Percentiles rank a stretch among this genome's conserved stretches.
Evolutionary conservation across 2,888 invertebrate species (phyloP).

Genomic region (Suillia variegata): DNA sequence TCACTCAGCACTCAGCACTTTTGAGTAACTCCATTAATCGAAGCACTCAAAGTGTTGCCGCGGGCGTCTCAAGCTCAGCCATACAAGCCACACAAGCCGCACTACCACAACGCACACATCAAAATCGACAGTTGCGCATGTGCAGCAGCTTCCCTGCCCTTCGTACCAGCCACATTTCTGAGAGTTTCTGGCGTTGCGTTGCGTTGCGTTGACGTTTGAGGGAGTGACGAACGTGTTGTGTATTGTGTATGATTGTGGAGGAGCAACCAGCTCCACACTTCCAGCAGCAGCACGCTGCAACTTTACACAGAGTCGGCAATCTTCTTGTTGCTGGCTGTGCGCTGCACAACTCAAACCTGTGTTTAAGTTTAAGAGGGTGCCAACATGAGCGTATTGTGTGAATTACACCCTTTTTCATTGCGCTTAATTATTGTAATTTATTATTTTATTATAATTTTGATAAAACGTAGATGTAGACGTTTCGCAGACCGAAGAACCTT

Average conservation of each 20-base stretch:
- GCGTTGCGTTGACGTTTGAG: constrained; percentile 32
- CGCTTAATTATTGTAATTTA: constrained; percentile 61
- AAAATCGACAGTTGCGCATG: constrained; percentile 33
- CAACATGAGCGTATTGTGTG: constrained; percentile 48
- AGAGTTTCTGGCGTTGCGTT: background rate
- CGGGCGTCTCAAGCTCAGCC: no score
- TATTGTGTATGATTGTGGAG: background rate
- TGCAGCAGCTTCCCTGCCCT: background rate
- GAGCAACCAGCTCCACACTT: background rate
- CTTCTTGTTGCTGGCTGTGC: constrained; percentile 29
- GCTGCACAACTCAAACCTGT: constrained; percentile 48
- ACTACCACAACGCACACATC: no score
- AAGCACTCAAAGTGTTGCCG: background rate
- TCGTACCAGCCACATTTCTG: background rate
- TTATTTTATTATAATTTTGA: constrained; percentile 55
- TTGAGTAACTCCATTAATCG: background rate
- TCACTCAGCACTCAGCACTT: no score
- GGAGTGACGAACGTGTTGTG: constrained; percentile 20
- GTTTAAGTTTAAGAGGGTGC: constrained; percentile 58
- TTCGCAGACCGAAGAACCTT: no score
- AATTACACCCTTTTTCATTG: constrained; percentile 54
- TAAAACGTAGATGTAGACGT: constrained; percentile 39
- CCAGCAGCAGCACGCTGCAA: no score
- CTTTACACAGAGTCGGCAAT: background rate
- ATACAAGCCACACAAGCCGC: no score